Percentiles rank a stretch among this genome's conserved stretches.
Conservation (phyloP, 2,113 vertebrate species). For the Lamprotornis superbus region DNA sequence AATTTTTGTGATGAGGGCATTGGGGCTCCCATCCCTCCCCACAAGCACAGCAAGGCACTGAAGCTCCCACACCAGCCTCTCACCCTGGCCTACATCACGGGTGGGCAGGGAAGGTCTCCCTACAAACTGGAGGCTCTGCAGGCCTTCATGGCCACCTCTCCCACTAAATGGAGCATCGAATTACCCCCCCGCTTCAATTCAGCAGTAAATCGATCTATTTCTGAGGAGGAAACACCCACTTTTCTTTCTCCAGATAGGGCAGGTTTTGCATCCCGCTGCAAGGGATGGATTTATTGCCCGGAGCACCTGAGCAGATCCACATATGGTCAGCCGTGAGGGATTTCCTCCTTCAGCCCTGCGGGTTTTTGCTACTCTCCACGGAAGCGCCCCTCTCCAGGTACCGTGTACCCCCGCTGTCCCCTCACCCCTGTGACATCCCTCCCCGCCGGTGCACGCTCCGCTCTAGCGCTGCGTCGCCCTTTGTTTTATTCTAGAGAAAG, state of each 20-base stretch:
- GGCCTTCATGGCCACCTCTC: neutral
- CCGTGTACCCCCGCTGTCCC: neutral
- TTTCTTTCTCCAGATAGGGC: neutral
- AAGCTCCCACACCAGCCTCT: neutral
- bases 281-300: neutral
- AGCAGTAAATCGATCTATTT: neutral
- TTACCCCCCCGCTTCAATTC: neutral
- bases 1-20: neutral
- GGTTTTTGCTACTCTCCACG: neutral
- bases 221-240: neutral
- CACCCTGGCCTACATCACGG: neutral
- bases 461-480: neutral
- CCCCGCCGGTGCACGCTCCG: neutral
- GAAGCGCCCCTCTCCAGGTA: neutral
- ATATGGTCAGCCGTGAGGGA: neutral
- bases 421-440: neutral
- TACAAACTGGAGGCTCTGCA: neutral
- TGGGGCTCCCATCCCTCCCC: neutral
- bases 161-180: neutral
- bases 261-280: neutral
- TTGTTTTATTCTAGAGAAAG: neutral
- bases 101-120: neutral
- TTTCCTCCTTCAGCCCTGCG: neutral
- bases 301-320: neutral
- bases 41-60: neutral